A percentile compares a stretch with the other conserved stretches of the same genome.
Conservation (phyloP, 2,888 invertebrate species). For the Malachius bipustulatus region DNA sequence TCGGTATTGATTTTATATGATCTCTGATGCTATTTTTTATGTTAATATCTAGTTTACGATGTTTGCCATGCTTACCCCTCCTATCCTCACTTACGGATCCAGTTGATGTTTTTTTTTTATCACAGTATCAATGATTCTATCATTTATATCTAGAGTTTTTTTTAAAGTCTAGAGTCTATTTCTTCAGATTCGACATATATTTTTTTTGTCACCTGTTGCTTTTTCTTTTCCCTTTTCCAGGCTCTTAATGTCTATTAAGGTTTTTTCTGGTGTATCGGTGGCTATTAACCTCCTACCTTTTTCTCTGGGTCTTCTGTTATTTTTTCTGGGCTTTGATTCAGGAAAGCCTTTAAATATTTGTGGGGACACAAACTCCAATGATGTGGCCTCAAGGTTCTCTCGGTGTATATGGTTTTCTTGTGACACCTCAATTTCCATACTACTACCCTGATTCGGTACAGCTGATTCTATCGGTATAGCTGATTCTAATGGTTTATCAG, state of each 20-base stretch:
- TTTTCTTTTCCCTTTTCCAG: neutral
- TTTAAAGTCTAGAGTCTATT: neutral
- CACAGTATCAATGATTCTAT: too few relatives aligned
- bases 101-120: too few relatives aligned
- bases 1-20: too few relatives aligned
- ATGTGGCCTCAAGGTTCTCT: neutral
- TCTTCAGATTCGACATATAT: neutral
- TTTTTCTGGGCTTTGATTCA: neutral
- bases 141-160: too few relatives aligned
- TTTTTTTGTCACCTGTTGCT: neutral
- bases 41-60: too few relatives aligned
- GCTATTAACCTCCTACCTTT: slow-evolving; percentile 2
- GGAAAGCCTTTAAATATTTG: neutral
- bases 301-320: slow-evolving; percentile 1
- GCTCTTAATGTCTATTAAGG: neutral
- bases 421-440: neutral
- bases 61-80: too few relatives aligned
- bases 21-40: too few relatives aligned
- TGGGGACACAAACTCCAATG: neutral
- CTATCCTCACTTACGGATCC: too few relatives aligned
- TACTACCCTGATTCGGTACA: too few relatives aligned
- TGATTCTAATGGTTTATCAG: neutral
- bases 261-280: slow-evolving; percentile 1
- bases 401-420: neutral
- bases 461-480: neutral